Conservation (phyloP, 2,797 vertebrate species). For the Numenius phaeopus region DNA sequence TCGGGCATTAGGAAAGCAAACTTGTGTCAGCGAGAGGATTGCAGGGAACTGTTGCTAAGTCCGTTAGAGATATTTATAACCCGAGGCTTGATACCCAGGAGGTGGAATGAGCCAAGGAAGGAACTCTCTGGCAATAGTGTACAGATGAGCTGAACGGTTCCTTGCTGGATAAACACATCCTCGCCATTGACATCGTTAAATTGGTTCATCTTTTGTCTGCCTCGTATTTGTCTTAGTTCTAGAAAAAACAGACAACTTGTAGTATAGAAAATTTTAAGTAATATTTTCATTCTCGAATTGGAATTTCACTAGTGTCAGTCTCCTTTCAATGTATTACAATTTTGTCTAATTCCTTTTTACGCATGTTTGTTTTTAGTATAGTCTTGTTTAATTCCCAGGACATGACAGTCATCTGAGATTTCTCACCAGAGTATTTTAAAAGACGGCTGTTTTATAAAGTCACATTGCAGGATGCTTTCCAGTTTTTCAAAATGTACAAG, state of each 20-base stretch:
- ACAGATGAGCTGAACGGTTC: background rate
- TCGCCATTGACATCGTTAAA: background rate
- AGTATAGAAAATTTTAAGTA: background rate
- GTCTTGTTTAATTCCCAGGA: background rate
- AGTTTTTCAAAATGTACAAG: background rate
- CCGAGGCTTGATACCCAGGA: background rate
- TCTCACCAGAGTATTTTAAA: background rate
- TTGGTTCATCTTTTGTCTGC: background rate
- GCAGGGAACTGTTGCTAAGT: slow-evolving; percentile 60
- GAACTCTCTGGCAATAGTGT: background rate
- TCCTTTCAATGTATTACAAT: background rate
- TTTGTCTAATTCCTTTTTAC: background rate
- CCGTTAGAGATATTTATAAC: slow-evolving; percentile 56
- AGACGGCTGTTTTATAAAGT: background rate
- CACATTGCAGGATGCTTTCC: background rate
- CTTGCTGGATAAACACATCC: background rate
- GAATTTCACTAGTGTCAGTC: background rate
- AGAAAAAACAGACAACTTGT: background rate
- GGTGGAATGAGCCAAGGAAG: slow-evolving; percentile 4
- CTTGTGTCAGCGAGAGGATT: background rate
- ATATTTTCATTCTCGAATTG: background rate
- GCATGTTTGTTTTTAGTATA: background rate
- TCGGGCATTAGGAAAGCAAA: background rate
- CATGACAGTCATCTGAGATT: background rate
- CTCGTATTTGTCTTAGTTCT: background rate